phyloP scores from a whole-genome alignment of 2,797 vertebrate genomes.

The Allenopithecus nigroviridis region DNA sequence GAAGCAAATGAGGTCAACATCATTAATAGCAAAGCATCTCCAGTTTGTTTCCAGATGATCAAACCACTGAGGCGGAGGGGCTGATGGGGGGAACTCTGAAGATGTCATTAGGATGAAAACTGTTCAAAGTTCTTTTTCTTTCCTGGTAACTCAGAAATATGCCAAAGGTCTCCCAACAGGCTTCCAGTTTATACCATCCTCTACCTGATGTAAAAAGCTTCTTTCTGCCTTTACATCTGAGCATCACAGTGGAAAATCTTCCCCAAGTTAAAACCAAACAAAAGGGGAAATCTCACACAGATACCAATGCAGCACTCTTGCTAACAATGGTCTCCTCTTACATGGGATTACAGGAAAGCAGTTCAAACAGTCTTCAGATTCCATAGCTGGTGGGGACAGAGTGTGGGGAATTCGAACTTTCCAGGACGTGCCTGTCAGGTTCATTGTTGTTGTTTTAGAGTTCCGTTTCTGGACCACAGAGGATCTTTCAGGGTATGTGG shows the following conservation, averaged over 20 bases:
- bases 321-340: conserved; percentile 8
- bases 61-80: background rate
- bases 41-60: background rate
- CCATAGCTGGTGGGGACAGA: background rate
- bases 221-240: background rate
- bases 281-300: conserved; percentile 58
- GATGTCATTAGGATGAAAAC: background rate
- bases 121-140: background rate
- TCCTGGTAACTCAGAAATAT: background rate
- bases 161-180: background rate
- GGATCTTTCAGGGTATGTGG: conserved; percentile 55
- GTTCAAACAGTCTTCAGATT: conserved; percentile 29
- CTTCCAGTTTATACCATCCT: background rate
- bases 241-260: background rate
- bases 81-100: background rate
- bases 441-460: conserved; percentile 36
- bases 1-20: background rate
- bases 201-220: background rate
- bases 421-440: conserved; percentile 58
- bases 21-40: background rate
- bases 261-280: background rate
- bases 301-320: conserved; percentile 9
- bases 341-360: conserved; percentile 46
- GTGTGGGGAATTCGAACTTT: conserved; percentile 8
- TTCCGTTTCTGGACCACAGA: conserved; percentile 63